A percentile compares a stretch with the other conserved stretches of the same genome.
These are phyloP conservation scores for Drosophila ananassae DNA, from an alignment of 1,140 invertebrate species.

Conservation along the genomic window DNA sequence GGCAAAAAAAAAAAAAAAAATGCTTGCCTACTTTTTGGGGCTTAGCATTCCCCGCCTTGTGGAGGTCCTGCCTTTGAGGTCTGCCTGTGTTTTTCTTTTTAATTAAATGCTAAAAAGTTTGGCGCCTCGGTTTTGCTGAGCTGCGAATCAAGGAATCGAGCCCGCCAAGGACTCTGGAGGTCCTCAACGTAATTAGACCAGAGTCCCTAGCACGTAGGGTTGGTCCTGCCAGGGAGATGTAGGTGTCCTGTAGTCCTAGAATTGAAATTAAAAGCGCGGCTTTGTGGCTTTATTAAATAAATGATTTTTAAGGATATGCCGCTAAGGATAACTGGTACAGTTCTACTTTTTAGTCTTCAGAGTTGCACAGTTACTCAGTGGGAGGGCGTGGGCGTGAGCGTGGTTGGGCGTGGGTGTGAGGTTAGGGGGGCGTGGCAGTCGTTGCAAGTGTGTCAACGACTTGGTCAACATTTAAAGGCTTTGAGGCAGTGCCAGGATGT, in stretches of 20 bases:
- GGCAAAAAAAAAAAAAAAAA: not conserved
- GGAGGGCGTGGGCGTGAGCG: not conserved
- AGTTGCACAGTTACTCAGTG: constrained; percentile 7
- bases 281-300: not conserved
- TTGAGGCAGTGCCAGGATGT: constrained; percentile 43
- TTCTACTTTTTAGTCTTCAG: not conserved
- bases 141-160: constrained; percentile 8
- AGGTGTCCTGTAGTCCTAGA: not conserved
- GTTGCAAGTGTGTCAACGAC: constrained; percentile 76
- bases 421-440: not conserved
- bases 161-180: constrained; percentile 18
- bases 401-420: not conserved
- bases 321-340: constrained; percentile 4
- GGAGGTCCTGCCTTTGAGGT: constrained; percentile 16
- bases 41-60: not conserved
- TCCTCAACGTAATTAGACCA: constrained; percentile 61
- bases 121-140: constrained; percentile 19
- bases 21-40: not conserved
- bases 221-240: constrained; percentile 10
- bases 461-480: constrained; percentile 80
- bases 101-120: constrained; percentile 75
- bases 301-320: not conserved
- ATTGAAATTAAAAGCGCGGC: not conserved
- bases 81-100: constrained; percentile 62
- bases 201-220: constrained; percentile 34